These are phyloP conservation scores for Drosophila parabipectinata DNA, from an alignment of 1,140 invertebrate species.

Conservation along the genomic window DNA sequence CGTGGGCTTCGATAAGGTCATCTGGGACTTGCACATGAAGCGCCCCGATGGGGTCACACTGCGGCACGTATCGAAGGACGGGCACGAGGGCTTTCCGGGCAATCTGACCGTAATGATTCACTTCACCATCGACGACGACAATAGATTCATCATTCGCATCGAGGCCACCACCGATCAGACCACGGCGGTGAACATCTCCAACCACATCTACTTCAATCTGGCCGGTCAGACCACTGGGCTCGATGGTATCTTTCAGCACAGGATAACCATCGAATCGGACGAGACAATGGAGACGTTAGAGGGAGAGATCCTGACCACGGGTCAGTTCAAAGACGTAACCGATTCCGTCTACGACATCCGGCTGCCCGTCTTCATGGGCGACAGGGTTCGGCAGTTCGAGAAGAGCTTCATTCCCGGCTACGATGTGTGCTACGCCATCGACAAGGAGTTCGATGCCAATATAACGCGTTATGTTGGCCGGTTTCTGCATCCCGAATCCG, in stretches of 20 bases:
- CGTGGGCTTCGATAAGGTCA: slow-evolving; percentile 93
- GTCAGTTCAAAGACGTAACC: slow-evolving; percentile 87
- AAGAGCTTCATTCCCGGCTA: slow-evolving; percentile 85
- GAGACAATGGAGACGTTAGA: slow-evolving; percentile 89
- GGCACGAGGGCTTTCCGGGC: slow-evolving; percentile 95
- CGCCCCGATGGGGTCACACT: slow-evolving; percentile 85
- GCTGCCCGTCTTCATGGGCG: slow-evolving; percentile 85
- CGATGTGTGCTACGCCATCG: slow-evolving; percentile 91
- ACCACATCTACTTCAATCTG: slow-evolving; percentile 97
- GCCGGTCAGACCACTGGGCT: slow-evolving; percentile 88
- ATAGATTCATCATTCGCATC: slow-evolving; percentile 90
- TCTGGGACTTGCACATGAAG: slow-evolving; percentile 84
- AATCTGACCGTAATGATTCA: slow-evolving; percentile 87
- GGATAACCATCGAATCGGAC: slow-evolving; percentile 89
- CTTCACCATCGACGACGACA: slow-evolving; percentile 89
- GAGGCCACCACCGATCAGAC: slow-evolving; percentile 89
- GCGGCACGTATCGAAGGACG: slow-evolving; percentile 89
- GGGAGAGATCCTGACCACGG: slow-evolving; percentile 89
- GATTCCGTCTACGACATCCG: slow-evolving; percentile 89
- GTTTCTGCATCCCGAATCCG: slow-evolving; percentile 85
- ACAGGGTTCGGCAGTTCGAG: slow-evolving; percentile 83
- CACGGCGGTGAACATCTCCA: slow-evolving; percentile 95
- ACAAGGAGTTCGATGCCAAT: slow-evolving; percentile 50
- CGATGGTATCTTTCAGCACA: slow-evolving; percentile 89
- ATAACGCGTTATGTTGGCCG: slow-evolving; percentile 42